Evolutionary conservation across 2,888 invertebrate species (phyloP).

Genomic region (Rhynchonema sp.): DNA sequence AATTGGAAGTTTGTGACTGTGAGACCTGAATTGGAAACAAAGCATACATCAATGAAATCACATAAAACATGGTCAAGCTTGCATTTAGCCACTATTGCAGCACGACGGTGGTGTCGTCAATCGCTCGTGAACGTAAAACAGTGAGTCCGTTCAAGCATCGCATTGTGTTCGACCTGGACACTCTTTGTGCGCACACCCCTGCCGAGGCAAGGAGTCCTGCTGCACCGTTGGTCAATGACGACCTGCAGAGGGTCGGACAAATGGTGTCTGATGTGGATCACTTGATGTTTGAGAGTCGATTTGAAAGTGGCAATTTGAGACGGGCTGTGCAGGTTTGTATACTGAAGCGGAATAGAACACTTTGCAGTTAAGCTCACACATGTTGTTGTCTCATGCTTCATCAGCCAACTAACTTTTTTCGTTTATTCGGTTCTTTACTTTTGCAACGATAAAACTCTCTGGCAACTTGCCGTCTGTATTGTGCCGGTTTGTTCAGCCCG

Average conservation of each 20-base stretch:
- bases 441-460: no score
- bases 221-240: not conserved
- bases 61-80: no score
- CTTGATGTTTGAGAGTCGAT: slow-evolving; percentile 57
- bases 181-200: slow-evolving; percentile 21
- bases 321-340: slow-evolving; percentile 55
- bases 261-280: not conserved
- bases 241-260: slow-evolving; percentile 2
- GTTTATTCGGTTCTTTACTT: no score
- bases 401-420: no score
- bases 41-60: no score
- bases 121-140: slow-evolving; percentile 44
- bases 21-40: not conserved
- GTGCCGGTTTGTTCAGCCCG: no score
- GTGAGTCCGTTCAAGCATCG: slow-evolving; percentile 36
- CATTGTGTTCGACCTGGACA: slow-evolving; percentile 51
- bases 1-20: no score
- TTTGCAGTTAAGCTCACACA: no score
- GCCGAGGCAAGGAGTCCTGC: not conserved
- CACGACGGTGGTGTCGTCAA: slow-evolving; percentile 42
- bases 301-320: slow-evolving; percentile 64
- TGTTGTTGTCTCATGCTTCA: no score
- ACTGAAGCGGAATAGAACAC: no score
- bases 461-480: no score
- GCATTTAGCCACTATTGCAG: no score